These are phyloP conservation scores for Rutpela maculata DNA, from an alignment of 2,888 invertebrate genomes.

Conservation along the genomic window DNA sequence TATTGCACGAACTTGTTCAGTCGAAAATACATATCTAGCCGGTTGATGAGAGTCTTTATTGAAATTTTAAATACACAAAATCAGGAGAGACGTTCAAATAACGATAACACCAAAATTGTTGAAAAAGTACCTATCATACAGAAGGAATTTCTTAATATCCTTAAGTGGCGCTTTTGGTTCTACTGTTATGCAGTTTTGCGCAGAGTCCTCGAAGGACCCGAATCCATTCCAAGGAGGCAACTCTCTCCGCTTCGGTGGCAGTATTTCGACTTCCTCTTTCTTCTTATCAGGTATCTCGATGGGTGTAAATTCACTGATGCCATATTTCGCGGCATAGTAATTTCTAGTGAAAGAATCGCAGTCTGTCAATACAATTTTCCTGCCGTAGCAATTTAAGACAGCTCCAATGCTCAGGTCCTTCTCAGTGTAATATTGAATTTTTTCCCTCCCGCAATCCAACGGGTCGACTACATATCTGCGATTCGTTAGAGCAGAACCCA, in stretches of 20 bases:
- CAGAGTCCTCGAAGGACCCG: slow-evolving; percentile 92
- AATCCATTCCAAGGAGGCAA: slow-evolving; percentile 94
- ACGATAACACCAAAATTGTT: slow-evolving; percentile 44
- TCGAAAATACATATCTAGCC: neutral
- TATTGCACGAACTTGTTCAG: neutral
- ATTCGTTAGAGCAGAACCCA: slow-evolving; percentile 76
- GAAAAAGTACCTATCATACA: slow-evolving; percentile 81
- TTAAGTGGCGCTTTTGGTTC: slow-evolving; percentile 85
- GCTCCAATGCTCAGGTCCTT: slow-evolving; percentile 87
- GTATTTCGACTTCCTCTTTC: slow-evolving; percentile 64
- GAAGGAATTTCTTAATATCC: slow-evolving; percentile 88
- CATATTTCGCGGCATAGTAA: slow-evolving; percentile 80
- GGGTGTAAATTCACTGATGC: slow-evolving; percentile 80
- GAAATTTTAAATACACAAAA: slow-evolving; percentile 4
- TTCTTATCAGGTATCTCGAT: slow-evolving; percentile 74
- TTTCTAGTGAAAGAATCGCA: slow-evolving; percentile 91
- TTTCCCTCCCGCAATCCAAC: slow-evolving; percentile 75
- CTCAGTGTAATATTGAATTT: slow-evolving; percentile 78
- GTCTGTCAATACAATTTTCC: slow-evolving; percentile 86
- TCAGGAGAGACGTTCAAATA: neutral
- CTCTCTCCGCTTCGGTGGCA: slow-evolving; percentile 72
- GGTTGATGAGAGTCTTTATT: neutral
- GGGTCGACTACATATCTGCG: slow-evolving; percentile 79
- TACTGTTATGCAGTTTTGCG: slow-evolving; percentile 89
- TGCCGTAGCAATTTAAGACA: slow-evolving; percentile 87